phyloP scores from a whole-genome alignment of 2,888 invertebrate species.

The Napeogenes sylphis region DNA sequence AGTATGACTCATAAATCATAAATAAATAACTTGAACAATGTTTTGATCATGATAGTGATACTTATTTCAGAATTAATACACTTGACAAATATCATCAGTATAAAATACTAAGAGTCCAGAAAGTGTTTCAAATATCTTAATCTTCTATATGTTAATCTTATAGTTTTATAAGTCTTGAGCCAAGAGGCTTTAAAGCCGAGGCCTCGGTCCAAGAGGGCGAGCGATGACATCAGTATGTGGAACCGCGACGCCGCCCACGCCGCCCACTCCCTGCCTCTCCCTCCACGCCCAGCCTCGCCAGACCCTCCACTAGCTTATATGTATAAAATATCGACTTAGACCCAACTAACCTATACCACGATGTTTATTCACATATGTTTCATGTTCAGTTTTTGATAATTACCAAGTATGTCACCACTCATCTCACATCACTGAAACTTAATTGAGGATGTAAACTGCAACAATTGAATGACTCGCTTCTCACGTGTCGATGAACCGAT shows the following conservation, averaged over 20 bases:
- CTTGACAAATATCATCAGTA: too few species aligned
- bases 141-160: neutral
- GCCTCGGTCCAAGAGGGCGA: conserved; percentile 39
- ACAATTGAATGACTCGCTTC: conserved; percentile 59
- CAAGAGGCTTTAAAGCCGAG: conserved; percentile 29
- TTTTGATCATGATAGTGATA: too few species aligned
- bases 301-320: conserved; percentile 42
- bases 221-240: conserved; percentile 71
- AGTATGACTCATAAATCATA: too few species aligned
- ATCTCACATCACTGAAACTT: conserved; percentile 36
- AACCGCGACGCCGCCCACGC: conserved; percentile 61
- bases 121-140: too few species aligned
- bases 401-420: neutral
- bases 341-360: neutral
- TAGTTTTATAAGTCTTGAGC: neutral
- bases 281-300: conserved; percentile 55
- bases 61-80: too few species aligned
- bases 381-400: too few species aligned
- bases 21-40: too few species aligned
- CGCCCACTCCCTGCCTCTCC: conserved; percentile 12
- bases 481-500: conserved; percentile 54
- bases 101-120: too few species aligned
- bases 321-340: conserved; percentile 14
- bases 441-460: conserved; percentile 56
- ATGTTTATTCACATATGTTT: neutral